A percentile compares a stretch with the other conserved stretches of the same genome.
These are phyloP conservation scores for Bombylius major DNA, from an alignment of 2,888 invertebrate species.

Conservation along the genomic window DNA sequence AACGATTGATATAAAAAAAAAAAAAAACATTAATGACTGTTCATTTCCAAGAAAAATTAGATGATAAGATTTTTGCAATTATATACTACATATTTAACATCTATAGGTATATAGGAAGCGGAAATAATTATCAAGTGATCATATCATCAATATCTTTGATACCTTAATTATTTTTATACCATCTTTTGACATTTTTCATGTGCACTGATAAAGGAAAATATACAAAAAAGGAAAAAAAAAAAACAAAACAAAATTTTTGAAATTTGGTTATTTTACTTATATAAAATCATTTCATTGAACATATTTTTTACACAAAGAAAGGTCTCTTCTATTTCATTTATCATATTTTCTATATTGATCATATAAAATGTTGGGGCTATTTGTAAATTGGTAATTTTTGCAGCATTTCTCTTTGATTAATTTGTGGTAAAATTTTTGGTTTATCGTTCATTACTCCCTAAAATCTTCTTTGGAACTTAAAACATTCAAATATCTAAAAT, in stretches of 20 bases:
- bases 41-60: conserved; percentile 7
- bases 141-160: neutral
- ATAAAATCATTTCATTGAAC: no score
- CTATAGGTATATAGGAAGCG: neutral
- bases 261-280: no score
- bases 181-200: neutral
- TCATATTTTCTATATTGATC: no score
- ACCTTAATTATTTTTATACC: neutral
- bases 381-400: no score
- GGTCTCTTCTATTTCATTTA: no score
- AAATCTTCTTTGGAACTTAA: neutral
- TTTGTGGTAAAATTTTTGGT: no score
- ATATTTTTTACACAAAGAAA: no score
- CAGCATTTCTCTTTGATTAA: no score
- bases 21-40: conserved; percentile 12
- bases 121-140: neutral
- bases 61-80: neutral
- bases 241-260: no score
- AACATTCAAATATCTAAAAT: neutral
- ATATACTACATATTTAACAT: neutral
- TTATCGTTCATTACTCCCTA: no score
- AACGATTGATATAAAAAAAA: conserved; percentile 5
- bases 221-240: neutral
- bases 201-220: neutral
- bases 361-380: no score